Percentiles rank a stretch among this genome's conserved stretches.
phyloP scores from a whole-genome alignment of 2,113 vertebrate species.

The Urocolius indicus region DNA sequence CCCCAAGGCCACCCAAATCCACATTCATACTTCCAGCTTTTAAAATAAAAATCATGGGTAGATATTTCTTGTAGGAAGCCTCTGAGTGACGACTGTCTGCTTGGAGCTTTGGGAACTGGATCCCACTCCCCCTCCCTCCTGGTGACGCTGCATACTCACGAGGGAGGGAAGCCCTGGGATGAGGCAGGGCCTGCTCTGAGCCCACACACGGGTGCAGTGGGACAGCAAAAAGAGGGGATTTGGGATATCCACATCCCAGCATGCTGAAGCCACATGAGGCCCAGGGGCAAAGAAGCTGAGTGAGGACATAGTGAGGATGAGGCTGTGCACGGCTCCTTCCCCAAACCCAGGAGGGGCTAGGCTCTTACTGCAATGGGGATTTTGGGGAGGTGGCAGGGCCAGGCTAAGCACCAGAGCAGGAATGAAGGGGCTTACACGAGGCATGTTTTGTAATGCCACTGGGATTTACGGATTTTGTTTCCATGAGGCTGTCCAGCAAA shows the following conservation, averaged over 20 bases:
- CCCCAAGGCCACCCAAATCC: not conserved
- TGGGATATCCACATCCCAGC: not conserved
- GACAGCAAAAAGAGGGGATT: not conserved
- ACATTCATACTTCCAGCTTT: not conserved
- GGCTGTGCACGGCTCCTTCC: not conserved
- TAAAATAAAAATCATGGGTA: accelerated
- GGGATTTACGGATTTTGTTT: conserved; percentile 62
- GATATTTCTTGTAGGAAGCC: not conserved
- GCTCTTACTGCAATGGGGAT: not conserved
- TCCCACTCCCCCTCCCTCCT: not conserved
- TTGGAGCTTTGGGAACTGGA: not conserved
- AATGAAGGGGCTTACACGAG: conserved; percentile 53
- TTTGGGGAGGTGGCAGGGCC: not conserved
- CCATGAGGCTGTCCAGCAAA: not conserved
- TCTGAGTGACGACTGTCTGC: not conserved
- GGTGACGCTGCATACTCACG: not conserved
- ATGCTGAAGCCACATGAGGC: not conserved
- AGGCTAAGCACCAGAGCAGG: not conserved
- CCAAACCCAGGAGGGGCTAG: not conserved
- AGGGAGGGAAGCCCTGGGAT: accelerated
- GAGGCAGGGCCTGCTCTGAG: not conserved
- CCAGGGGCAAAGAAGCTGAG: not conserved
- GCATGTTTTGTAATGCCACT: conserved; percentile 48
- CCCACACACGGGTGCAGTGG: accelerated
- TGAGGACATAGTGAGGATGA: not conserved